A percentile compares a stretch with the other conserved stretches of the same genome.
Conservation (phyloP, 2,888 invertebrate species). For the Ernsta delagoae region DNA sequence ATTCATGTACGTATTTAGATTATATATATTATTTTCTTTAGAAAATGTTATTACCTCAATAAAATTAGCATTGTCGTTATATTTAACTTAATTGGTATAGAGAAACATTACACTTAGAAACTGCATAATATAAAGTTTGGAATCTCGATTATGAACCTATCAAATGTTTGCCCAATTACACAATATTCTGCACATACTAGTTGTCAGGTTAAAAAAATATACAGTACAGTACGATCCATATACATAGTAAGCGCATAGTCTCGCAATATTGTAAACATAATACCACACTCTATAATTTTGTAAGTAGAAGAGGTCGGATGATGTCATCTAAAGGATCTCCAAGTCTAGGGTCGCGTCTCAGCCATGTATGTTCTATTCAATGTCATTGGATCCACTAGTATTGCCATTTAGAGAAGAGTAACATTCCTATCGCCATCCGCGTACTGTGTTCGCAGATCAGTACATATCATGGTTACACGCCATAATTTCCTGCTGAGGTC, state of each 20-base stretch:
- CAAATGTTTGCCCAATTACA: no score
- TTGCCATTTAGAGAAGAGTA: conserved; percentile 33
- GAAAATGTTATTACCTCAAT: not conserved
- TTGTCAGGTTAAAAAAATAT: no score
- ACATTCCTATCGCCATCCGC: conserved; percentile 35
- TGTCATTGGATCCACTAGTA: conserved; percentile 28
- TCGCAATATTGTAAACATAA: no score
- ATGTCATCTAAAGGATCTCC: conserved; percentile 29
- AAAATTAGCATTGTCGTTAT: not conserved
- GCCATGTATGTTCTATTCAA: conserved; percentile 27
- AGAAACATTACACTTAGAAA: no score
- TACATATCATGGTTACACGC: conserved; percentile 22
- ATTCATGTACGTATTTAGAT: not conserved
- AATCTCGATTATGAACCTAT: no score
- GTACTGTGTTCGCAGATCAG: conserved; percentile 22
- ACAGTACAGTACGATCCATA: no score
- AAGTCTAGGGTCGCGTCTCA: conserved; percentile 32
- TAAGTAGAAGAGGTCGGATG: conserved; percentile 24
- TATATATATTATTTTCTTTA: not conserved
- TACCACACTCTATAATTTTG: no score
- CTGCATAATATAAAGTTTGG: no score
- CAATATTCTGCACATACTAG: no score
- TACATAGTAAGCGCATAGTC: no score
- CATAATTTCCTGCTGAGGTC: conserved; percentile 21
- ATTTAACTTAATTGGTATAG: not conserved